phyloP scores from a whole-genome alignment of 2,888 invertebrate genomes.

The Sarcophaga caerulescens region DNA sequence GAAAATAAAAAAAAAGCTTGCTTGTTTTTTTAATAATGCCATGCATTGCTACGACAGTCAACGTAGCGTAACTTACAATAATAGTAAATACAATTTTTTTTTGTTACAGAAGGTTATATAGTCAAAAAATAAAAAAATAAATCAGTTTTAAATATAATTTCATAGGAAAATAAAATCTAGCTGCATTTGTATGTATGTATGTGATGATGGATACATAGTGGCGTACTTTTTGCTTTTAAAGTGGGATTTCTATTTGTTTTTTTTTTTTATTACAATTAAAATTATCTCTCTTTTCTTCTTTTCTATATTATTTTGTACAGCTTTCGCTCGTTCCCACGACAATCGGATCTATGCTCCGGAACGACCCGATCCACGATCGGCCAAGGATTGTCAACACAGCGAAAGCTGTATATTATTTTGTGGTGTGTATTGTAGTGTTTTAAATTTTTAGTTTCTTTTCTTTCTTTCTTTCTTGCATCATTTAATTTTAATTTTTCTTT shows the following conservation, averaged over 20 bases:
- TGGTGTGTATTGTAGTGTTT: conserved; percentile 54
- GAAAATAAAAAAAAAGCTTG: conserved; percentile 14
- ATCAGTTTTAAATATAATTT: background rate
- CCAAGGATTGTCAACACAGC: too few relatives aligned
- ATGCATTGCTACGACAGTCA: conserved; percentile 62
- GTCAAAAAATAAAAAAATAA: background rate
- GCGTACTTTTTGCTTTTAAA: conserved; percentile 27
- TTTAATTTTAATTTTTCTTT: background rate
- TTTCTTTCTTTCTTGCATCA: conserved; percentile 19
- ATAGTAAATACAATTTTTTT: conserved; percentile 14
- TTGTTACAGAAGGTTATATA: background rate
- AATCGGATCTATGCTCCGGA: too few relatives aligned
- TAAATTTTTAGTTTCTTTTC: conserved; percentile 30
- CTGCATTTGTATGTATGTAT: conserved; percentile 50
- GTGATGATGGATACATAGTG: conserved; percentile 51
- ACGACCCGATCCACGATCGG: too few relatives aligned
- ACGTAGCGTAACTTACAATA: conserved; percentile 36
- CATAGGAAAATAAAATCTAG: conserved; percentile 40
- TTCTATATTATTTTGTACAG: too few relatives aligned
- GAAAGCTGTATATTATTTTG: conserved; percentile 39
- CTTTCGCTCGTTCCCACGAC: too few relatives aligned
- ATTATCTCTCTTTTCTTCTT: conserved; percentile 20
- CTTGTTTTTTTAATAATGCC: conserved; percentile 62
- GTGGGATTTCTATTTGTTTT: conserved; percentile 8
- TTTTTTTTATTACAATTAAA: conserved; percentile 42